These are phyloP conservation scores for Hipposideros larvatus DNA, from an alignment of 2,797 vertebrate genomes.

Conservation along the genomic window DNA sequence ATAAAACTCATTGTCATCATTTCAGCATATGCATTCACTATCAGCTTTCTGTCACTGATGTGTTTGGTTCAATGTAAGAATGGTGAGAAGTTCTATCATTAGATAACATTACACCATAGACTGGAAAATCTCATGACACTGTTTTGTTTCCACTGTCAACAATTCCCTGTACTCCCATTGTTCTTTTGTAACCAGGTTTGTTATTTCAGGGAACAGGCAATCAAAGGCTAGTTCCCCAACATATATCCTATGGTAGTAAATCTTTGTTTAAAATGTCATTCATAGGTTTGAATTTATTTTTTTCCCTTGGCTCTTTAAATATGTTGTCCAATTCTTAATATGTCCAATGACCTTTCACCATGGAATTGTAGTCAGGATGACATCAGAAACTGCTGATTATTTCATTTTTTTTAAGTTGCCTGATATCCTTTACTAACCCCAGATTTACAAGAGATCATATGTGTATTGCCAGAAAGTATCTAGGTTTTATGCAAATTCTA, in stretches of 20 bases:
- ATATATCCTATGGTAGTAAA: slow-evolving; percentile 77
- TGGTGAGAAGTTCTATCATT: slow-evolving; percentile 75
- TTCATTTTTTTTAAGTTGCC: neutral
- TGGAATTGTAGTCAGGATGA: slow-evolving; percentile 40
- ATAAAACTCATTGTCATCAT: neutral
- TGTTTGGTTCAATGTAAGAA: slow-evolving; percentile 56
- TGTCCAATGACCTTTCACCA: slow-evolving; percentile 44
- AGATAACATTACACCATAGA: slow-evolving; percentile 63
- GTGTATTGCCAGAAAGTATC: neutral
- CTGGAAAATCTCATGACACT: slow-evolving; percentile 71
- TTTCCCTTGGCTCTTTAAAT: slow-evolving; percentile 46
- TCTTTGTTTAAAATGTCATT: slow-evolving; percentile 70
- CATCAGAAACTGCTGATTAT: slow-evolving; percentile 59
- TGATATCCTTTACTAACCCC: slow-evolving; percentile 48
- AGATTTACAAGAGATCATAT: neutral
- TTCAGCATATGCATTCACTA: neutral
- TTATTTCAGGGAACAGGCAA: slow-evolving; percentile 84
- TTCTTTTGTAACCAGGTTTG: slow-evolving; percentile 75
- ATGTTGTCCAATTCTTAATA: slow-evolving; percentile 35
- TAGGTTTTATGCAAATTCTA: neutral
- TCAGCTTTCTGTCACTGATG: neutral
- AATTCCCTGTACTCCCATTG: slow-evolving; percentile 78
- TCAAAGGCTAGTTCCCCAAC: slow-evolving; percentile 72
- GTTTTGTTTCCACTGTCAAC: slow-evolving; percentile 80
- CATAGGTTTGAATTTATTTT: slow-evolving; percentile 36